phyloP scores from a whole-genome alignment of 2,888 invertebrate species.

The Caenorhabditis sp. region DNA sequence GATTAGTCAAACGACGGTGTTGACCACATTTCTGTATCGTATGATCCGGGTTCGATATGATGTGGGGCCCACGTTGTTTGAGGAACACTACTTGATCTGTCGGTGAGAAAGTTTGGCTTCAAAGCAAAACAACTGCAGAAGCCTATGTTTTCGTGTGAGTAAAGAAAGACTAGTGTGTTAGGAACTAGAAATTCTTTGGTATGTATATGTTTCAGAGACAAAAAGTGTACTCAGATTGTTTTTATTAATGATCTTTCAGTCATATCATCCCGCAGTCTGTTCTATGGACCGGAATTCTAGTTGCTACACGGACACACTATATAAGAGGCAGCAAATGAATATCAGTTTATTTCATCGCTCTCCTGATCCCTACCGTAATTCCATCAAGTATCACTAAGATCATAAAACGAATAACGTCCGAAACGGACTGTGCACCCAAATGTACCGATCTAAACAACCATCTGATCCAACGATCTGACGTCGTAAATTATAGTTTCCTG shows the following conservation, averaged over 20 bases:
- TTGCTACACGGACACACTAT: constrained; percentile 29
- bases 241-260: background rate
- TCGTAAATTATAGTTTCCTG: constrained; percentile 54
- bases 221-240: constrained; percentile 8
- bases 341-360: background rate
- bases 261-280: constrained; percentile 9
- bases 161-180: no score
- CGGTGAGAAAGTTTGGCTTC: background rate
- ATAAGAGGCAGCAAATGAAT: constrained; percentile 19
- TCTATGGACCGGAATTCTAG: constrained; percentile 41
- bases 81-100: no score
- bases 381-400: constrained; percentile 1
- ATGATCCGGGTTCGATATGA: constrained; percentile 34
- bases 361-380: background rate
- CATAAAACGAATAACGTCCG: constrained; percentile 4
- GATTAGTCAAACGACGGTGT: constrained; percentile 11
- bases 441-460: constrained; percentile 29
- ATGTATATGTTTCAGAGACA: no score
- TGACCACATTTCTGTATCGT: constrained; percentile 16
- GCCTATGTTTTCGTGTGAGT: no score
- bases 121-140: no score
- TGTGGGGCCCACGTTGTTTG: no score
- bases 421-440: constrained; percentile 39
- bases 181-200: no score
- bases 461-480: constrained; percentile 38